Base-by-base conservation (phyloP, 2,113 vertebrate species). In the Meriones unguiculatus region DNA sequence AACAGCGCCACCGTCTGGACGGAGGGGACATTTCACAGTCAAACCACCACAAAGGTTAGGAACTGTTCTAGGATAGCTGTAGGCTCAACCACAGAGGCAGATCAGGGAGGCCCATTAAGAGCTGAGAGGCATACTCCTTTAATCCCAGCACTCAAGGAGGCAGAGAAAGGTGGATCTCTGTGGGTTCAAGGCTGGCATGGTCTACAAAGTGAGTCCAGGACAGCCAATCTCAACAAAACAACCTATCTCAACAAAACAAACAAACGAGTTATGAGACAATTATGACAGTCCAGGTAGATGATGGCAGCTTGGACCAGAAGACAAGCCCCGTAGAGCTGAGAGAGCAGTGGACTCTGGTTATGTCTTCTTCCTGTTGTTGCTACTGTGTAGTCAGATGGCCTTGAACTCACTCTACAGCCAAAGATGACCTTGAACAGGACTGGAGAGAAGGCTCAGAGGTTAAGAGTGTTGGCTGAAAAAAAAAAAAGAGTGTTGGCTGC, bases 281-380 rank as follows among this genome's bases (percentile, higher is more conserved):
- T n/a, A 65, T n/a, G 7, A 6, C 41, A 25, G 46, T 28, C 24
- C 12, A 17, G 90, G 59, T 11, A 20, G 54, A 3, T 9, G 64
- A 28, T 0, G 22, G 52, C 1, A 25, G 24, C 81, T 57, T 54
- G 25, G 80, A 38, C 80, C 52, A 22, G 35, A 54, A 52, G 22
- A 67, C 46, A 0, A 2, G 67, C 64, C 0, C 64, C 0, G 0
- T 59, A 18, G 54, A 59, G 32, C 52, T n/a, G 52, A 81, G 32
- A 59, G 17, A 32, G 11, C 4, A 20, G 18, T n/a, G 50, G 30
- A 32, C 5, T 52, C 50, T 50, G 76, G 28, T 78, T 78, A 50
- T 46, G 41, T 72, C 15, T 72, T 70, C n/a, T 41, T 38, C 0
- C 35, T 72, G 69, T 13, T 70, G 67, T 5, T 70, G 32, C 35